These are phyloP conservation scores for Hapalemur alaotrensis DNA, from an alignment of 2,797 vertebrate species.

Conservation along the genomic window DNA sequence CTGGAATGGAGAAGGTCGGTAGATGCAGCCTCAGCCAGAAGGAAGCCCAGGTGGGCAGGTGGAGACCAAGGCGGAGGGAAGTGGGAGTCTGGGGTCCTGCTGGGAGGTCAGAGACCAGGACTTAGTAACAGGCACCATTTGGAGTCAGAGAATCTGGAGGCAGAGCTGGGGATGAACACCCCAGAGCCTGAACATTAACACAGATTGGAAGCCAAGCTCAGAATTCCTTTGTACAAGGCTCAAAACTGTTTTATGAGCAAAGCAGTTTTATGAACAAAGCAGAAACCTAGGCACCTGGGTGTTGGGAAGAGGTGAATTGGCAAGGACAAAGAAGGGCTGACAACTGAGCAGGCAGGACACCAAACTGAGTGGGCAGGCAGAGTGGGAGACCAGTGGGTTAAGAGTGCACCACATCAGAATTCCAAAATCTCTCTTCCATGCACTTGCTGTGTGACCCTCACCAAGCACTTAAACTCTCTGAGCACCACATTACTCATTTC, in stretches of 20 bases:
- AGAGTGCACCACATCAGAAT: not conserved
- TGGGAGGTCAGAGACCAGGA: accelerated
- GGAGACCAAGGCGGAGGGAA: not conserved
- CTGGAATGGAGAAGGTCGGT: too few relatives aligned
- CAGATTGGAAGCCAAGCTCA: not conserved
- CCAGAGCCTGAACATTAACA: too few relatives aligned
- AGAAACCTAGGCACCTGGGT: not conserved
- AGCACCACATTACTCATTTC: not conserved
- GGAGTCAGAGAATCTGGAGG: not conserved
- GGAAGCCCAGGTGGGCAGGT: not conserved
- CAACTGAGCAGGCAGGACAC: too few relatives aligned
- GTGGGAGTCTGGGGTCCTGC: accelerated
- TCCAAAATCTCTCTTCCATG: not conserved
- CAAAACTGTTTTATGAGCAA: not conserved
- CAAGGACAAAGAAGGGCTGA: too few relatives aligned
- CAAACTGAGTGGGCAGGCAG: not conserved
- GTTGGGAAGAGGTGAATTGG: not conserved
- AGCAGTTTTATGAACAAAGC: not conserved
- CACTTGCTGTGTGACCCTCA: not conserved
- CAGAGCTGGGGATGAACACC: accelerated
- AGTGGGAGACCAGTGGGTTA: not conserved
- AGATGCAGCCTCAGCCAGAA: not conserved
- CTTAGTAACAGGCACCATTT: not conserved
- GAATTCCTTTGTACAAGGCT: not conserved
- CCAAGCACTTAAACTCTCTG: not conserved